Evolutionary conservation across 2,888 invertebrate genomes (phyloP).

Genomic region (Sepioteuthis lessoniana): DNA sequence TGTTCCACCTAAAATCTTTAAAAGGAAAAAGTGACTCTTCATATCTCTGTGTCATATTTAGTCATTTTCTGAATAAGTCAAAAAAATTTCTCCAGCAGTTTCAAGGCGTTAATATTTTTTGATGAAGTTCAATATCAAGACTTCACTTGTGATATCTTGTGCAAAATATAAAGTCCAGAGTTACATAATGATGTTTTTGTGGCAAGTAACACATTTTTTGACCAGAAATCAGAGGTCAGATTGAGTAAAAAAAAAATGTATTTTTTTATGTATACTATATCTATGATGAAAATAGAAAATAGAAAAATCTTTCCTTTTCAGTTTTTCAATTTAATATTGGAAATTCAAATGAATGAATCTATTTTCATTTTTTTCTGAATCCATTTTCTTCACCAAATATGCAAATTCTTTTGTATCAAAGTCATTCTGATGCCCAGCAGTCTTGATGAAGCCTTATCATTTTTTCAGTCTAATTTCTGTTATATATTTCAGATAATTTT

Average conservation of each 20-base stretch:
- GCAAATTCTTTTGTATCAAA: not conserved
- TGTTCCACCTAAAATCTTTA: too few species aligned
- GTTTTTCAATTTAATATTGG: not conserved
- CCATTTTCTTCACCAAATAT: not conserved
- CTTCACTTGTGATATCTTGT: constrained; percentile 33
- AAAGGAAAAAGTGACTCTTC: not conserved
- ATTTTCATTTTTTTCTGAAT: not conserved
- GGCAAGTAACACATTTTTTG: not conserved
- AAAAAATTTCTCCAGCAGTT: not conserved
- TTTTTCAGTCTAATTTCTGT: not conserved
- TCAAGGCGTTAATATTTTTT: not conserved
- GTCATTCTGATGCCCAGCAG: not conserved
- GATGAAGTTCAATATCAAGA: not conserved
- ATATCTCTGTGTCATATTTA: not conserved
- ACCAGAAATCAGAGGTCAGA: not conserved
- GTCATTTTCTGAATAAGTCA: not conserved
- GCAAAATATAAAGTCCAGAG: not conserved
- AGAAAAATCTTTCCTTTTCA: not conserved
- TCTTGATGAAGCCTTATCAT: not conserved
- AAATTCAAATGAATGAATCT: not conserved
- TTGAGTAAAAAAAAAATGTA: not conserved
- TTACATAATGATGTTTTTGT: not conserved
- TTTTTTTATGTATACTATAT: not conserved
- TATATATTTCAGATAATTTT: not conserved
- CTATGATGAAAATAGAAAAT: not conserved